Conservation (phyloP, 2,113 vertebrate species). For the Macroglossus sobrinus region DNA sequence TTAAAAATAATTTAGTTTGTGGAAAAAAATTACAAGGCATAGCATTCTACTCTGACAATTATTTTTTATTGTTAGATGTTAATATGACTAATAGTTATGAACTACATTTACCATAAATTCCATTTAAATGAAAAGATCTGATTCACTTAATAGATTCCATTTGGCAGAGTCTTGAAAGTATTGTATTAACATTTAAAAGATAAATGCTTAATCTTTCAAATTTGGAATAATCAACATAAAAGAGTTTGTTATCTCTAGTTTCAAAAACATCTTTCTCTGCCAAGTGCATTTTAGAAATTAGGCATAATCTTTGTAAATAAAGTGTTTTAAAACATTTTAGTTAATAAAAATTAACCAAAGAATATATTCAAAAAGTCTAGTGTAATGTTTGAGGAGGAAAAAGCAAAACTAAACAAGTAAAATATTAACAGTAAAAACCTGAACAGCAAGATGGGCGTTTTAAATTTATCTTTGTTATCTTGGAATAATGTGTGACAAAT, state of each 20-base stretch:
- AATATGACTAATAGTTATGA: neutral
- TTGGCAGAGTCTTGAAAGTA: neutral
- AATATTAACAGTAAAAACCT: neutral
- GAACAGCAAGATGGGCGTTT: neutral
- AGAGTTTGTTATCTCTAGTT: neutral
- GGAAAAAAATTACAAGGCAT: neutral
- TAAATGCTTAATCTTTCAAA: neutral
- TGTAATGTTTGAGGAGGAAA: neutral
- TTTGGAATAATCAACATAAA: neutral
- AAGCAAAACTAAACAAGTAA: neutral
- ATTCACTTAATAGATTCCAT: neutral
- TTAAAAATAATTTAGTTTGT: neutral
- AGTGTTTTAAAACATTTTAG: neutral
- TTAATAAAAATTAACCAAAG: neutral
- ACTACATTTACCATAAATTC: neutral
- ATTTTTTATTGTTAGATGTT: neutral
- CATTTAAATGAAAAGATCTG: neutral
- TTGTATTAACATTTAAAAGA: neutral
- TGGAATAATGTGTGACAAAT: neutral
- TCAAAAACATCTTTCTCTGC: neutral
- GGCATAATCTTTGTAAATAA: neutral
- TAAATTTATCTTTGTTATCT: neutral
- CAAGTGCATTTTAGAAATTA: neutral
- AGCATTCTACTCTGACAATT: neutral
- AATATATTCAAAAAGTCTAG: neutral